Evolutionary conservation across 30 jellyfish, hydroid and myxozoan species (phyloP).

Genomic region (Hydractinia symbiolongicarpus): DNA sequence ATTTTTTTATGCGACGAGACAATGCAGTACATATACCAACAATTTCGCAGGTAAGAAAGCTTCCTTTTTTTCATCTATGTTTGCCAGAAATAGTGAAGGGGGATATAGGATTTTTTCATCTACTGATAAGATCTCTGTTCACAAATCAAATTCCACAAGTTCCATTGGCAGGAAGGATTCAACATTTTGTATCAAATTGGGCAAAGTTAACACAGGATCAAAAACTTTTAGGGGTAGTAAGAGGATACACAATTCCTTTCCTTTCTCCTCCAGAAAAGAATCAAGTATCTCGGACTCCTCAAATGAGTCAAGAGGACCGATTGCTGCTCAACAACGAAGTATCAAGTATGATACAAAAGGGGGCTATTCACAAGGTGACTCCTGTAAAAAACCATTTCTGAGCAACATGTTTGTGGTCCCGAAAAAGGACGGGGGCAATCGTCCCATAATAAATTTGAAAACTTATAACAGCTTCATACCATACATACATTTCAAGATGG

Average conservation of each 20-base stretch:
- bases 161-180: background rate
- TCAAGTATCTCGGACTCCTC: background rate
- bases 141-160: no score
- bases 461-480: background rate
- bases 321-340: background rate
- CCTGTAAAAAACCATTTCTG: background rate
- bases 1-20: no score
- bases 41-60: no score
- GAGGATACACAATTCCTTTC: background rate
- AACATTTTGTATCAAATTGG: background rate
- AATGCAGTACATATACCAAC: no score
- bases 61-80: no score
- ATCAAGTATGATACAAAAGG: background rate
- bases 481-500: constrained; percentile 1
- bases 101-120: no score
- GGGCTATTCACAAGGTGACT: background rate
- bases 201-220: background rate
- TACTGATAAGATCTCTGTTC: no score
- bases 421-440: constrained; percentile 19
- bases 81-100: no score
- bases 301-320: background rate
- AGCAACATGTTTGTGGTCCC: constrained; percentile 4
- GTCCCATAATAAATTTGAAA: background rate
- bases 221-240: background rate
- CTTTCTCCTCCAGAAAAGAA: background rate